These are phyloP conservation scores for Peribatodes rhomboidaria DNA, from an alignment of 2,888 invertebrate genomes.

Conservation along the genomic window DNA sequence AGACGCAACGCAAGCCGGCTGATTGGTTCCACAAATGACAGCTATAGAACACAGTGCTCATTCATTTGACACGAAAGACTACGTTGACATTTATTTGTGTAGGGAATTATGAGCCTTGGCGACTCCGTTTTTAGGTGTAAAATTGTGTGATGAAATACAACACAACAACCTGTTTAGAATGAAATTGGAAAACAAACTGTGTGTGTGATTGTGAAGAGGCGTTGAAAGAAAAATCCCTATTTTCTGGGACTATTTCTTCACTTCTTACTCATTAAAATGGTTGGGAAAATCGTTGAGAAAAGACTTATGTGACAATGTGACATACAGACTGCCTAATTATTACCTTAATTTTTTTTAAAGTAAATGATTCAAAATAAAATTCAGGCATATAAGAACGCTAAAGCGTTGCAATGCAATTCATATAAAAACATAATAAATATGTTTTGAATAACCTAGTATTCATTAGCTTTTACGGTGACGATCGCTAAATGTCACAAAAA, in stretches of 20 bases:
- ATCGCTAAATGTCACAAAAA: no score
- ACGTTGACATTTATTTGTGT: constrained; percentile 17
- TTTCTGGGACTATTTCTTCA: background rate
- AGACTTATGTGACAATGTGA: no score
- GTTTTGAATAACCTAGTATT: constrained; percentile 17
- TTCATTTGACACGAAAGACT: constrained; percentile 10
- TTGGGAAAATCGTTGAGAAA: no score
- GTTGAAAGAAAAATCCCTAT: background rate
- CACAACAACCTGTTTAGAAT: constrained; percentile 10
- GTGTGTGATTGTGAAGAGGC: background rate
- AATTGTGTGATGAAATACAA: background rate
- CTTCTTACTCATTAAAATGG: no score
- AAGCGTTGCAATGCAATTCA: no score
- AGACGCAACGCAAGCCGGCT: constrained; percentile 53
- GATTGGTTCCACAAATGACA: constrained; percentile 18
- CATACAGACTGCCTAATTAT: no score
- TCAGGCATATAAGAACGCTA: no score
- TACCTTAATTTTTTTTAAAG: no score
- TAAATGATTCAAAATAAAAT: no score
- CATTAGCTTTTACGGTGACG: no score
- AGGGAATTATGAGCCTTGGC: background rate
- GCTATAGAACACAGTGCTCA: constrained; percentile 10
- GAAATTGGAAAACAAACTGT: constrained; percentile 14
- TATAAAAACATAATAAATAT: constrained; percentile 45
- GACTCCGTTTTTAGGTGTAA: background rate